phyloP scores from a whole-genome alignment of 2,888 invertebrate species.

The Bellardia pandia region DNA sequence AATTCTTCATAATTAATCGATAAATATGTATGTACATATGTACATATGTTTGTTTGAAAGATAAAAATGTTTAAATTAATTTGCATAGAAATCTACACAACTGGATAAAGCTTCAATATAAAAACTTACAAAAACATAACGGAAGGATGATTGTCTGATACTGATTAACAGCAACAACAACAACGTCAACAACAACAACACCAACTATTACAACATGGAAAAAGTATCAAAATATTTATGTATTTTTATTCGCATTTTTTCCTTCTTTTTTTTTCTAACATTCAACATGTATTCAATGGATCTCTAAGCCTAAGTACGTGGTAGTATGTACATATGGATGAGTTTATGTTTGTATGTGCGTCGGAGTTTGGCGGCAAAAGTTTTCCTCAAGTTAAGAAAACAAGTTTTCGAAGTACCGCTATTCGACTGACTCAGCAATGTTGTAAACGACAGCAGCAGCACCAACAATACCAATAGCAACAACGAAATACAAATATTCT shows the following conservation, averaged over 20 bases:
- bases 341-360: conserved; percentile 68
- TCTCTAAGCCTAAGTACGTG: conserved; percentile 8
- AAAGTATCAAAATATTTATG: conserved; percentile 39
- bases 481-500: conserved; percentile 65
- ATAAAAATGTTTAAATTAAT: conserved; percentile 26
- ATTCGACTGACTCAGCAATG: conserved; percentile 74
- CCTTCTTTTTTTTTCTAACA: conserved; percentile 3
- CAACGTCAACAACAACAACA: conserved; percentile 5
- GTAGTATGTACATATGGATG: background rate
- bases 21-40: background rate
- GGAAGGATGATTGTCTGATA: conserved; percentile 45
- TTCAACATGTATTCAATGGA: conserved; percentile 31
- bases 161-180: conserved; percentile 28
- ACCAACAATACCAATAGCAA: conserved; percentile 63
- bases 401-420: conserved; percentile 76
- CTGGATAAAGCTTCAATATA: conserved; percentile 5
- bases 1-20: conserved; percentile 33
- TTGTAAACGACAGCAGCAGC: conserved; percentile 63
- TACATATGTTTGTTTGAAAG: background rate
- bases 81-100: conserved; percentile 20
- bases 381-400: conserved; percentile 76
- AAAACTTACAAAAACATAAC: conserved; percentile 3
- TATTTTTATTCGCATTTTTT: conserved; percentile 19
- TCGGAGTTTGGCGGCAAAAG: conserved; percentile 73
- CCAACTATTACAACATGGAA: conserved; percentile 39